phyloP scores from a whole-genome alignment of 92 coral and sea anemone genomes.

The Palythoa caribaeorum region DNA sequence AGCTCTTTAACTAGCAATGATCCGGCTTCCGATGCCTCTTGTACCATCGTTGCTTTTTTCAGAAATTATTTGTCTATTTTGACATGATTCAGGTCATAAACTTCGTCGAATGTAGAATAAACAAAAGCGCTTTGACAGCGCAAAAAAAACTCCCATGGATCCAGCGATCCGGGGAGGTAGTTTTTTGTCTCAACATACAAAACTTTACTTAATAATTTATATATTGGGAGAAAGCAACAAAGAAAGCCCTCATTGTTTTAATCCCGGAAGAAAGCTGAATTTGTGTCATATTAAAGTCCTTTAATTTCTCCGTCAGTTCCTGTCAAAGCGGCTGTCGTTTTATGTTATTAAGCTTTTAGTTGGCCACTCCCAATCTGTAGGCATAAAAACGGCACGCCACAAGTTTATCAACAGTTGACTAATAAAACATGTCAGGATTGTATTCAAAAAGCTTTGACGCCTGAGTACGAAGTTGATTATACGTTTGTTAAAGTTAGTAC shows the following conservation, averaged over 20 bases:
- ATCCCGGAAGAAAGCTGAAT: conserved; percentile 49
- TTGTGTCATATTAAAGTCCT: conserved; percentile 38
- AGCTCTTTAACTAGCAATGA: conserved; percentile 43
- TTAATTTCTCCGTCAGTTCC: conserved; percentile 43
- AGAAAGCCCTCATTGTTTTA: conserved; percentile 16
- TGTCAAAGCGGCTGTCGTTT: conserved; percentile 22
- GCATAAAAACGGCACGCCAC: conserved; percentile 54
- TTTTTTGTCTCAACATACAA: conserved; percentile 1
- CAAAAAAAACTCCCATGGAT: background rate
- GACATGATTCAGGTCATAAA: conserved; percentile 22
- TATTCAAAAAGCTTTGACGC: background rate
- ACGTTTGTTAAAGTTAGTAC: background rate
- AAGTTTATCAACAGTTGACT: conserved; percentile 10
- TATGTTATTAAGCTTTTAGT: background rate
- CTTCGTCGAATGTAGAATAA: conserved; percentile 26
- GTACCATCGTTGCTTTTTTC: conserved; percentile 5
- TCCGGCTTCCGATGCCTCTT: conserved; percentile 21
- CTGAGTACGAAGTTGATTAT: background rate
- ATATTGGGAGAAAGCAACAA: background rate
- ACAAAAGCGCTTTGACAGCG: background rate
- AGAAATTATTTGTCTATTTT: background rate
- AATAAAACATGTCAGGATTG: background rate
- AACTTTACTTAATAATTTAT: conserved; percentile 8
- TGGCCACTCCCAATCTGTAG: conserved; percentile 76
- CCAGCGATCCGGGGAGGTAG: conserved; percentile 28